Evolutionary conservation across 2,888 invertebrate species (phyloP).

Genomic region (Microdon myrmicae): DNA sequence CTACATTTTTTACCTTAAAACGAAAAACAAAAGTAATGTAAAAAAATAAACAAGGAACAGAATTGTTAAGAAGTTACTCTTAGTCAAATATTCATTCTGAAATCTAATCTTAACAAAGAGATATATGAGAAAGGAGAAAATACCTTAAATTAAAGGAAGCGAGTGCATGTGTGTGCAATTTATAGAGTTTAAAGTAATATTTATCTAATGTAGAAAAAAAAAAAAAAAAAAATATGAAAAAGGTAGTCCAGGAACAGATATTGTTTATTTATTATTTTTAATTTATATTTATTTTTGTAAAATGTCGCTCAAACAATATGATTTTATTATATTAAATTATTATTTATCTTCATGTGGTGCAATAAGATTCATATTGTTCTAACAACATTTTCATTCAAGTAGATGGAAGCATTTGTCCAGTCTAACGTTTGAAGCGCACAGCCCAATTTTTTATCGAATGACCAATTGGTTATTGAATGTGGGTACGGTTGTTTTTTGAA

Average conservation of each 20-base stretch:
- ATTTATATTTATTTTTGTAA: not conserved
- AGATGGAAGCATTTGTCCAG: too few species aligned
- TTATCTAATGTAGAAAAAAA: constrained; percentile 18
- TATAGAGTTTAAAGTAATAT: constrained; percentile 36
- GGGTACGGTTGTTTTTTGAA: too few species aligned
- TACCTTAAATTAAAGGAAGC: constrained; percentile 18
- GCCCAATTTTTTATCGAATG: too few species aligned
- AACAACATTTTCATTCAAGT: too few species aligned
- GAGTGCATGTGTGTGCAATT: constrained; percentile 32
- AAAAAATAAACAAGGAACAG: constrained; percentile 8
- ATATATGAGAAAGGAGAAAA: constrained; percentile 13
- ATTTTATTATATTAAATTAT: too few species aligned
- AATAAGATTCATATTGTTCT: too few species aligned
- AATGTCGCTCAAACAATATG: not conserved
- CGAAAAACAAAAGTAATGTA: constrained; percentile 7
- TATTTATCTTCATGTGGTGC: too few species aligned
- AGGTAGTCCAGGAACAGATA: not conserved
- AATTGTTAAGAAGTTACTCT: constrained; percentile 35
- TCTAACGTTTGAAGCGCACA: too few species aligned
- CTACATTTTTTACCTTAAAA: constrained; percentile 42
- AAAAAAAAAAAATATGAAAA: not conserved
- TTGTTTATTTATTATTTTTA: not conserved
- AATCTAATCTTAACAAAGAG: constrained; percentile 34
- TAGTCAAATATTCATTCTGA: constrained; percentile 39
- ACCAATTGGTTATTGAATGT: too few species aligned